Conservation (phyloP, 2,113 vertebrate species). For the Oreochromis spilurus region DNA sequence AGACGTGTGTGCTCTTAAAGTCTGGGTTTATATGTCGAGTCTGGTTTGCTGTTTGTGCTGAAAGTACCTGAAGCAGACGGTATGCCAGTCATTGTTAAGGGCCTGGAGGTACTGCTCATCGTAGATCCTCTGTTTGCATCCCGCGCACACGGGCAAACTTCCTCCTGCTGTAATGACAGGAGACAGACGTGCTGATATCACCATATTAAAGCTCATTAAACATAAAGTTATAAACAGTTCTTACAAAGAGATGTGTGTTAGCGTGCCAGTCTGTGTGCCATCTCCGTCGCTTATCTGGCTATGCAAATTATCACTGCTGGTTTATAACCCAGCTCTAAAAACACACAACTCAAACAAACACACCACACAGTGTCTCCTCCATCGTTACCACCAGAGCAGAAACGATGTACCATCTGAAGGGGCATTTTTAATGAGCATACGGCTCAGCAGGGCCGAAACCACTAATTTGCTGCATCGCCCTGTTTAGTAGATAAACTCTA, state of each 20-base stretch:
- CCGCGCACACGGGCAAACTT: conserved; percentile 87
- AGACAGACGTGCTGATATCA: background rate
- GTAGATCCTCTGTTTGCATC: conserved; percentile 87
- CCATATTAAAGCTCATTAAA: background rate
- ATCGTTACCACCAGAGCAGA: background rate
- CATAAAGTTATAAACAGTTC: background rate
- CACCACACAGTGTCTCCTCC: background rate
- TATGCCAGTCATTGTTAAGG: conserved; percentile 87
- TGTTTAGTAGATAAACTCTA: background rate
- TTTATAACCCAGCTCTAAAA: background rate
- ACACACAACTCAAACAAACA: background rate
- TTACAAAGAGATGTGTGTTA: background rate
- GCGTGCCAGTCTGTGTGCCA: background rate
- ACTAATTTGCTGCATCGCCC: background rate
- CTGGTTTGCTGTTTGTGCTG: background rate
- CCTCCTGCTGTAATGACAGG: conserved; percentile 67
- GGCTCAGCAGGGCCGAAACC: background rate
- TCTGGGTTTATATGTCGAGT: background rate
- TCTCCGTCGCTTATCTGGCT: background rate
- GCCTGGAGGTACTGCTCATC: conserved; percentile 96
- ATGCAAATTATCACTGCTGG: conserved; percentile 12
- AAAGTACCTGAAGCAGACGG: conserved; percentile 88
- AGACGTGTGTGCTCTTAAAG: background rate
- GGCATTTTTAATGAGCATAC: background rate
- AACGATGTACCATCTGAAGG: background rate